These are phyloP conservation scores for Heteronetta atricapilla DNA, from an alignment of 2,113 vertebrate genomes.

Conservation along the genomic window DNA sequence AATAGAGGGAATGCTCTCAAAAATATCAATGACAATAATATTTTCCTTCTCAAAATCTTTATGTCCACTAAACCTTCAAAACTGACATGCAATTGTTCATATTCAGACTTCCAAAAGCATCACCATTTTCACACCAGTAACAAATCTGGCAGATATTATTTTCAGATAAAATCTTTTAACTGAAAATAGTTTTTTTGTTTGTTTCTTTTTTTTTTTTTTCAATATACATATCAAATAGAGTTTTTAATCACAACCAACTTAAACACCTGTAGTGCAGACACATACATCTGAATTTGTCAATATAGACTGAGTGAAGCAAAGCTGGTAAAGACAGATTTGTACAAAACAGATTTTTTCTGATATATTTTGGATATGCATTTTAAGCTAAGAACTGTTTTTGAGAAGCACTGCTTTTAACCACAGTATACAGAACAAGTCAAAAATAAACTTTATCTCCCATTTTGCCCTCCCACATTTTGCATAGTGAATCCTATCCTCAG, in stretches of 20 bases:
- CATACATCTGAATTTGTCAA: neutral
- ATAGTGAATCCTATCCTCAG: neutral
- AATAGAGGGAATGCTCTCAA: neutral
- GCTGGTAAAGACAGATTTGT: neutral
- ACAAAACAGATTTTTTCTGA: neutral
- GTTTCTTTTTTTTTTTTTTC: neutral
- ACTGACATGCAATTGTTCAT: neutral
- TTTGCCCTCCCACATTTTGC: neutral
- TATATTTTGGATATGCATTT: neutral
- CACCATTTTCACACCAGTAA: neutral
- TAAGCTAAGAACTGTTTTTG: neutral
- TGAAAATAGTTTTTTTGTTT: neutral
- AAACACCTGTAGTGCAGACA: constrained; percentile 9
- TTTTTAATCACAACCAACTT: neutral
- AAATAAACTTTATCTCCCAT: neutral
- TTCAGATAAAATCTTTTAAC: neutral
- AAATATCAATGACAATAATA: neutral
- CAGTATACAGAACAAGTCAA: neutral
- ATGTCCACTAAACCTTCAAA: neutral
- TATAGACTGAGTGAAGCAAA: neutral
- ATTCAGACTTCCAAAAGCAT: neutral
- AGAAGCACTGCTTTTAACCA: neutral
- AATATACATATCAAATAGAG: neutral
- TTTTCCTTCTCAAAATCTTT: constrained; percentile 26
- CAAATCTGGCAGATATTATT: constrained; percentile 25